phyloP scores from a whole-genome alignment of 2,888 invertebrate species.

The Noctua janthe region DNA sequence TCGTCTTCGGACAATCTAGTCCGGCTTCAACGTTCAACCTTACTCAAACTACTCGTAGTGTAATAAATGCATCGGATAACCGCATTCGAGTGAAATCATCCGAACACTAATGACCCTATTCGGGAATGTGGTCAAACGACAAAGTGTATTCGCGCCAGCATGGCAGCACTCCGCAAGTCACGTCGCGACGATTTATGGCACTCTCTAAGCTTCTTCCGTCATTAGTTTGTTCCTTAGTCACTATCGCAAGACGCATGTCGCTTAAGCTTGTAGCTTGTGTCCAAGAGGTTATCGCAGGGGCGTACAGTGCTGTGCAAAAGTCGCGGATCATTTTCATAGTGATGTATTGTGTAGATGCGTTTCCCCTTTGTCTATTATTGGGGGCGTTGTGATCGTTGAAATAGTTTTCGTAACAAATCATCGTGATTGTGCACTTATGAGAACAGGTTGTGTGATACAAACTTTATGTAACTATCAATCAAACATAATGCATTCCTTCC shows the following conservation, averaged over 20 bases:
- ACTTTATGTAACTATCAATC: constrained; percentile 10
- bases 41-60: not conserved
- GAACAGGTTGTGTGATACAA: constrained; percentile 15
- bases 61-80: not conserved
- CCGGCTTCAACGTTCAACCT: not conserved
- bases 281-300: constrained; percentile 19
- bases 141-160: not conserved
- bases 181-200: not conserved
- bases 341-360: constrained; percentile 55
- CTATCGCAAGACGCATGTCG: not conserved
- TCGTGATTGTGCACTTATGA: constrained; percentile 42
- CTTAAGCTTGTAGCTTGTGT: not conserved
- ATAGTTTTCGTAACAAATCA: constrained; percentile 53
- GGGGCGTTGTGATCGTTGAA: constrained; percentile 37
- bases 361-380: constrained; percentile 54
- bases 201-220: not conserved
- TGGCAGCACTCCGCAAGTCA: not conserved
- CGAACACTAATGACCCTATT: no score
- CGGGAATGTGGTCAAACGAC: not conserved
- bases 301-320: constrained; percentile 54
- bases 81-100: not conserved
- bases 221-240: not conserved
- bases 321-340: constrained; percentile 53
- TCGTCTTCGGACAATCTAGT: not conserved
- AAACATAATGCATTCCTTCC: constrained; percentile 2